These are phyloP conservation scores for Eudasyphora cyanicolor DNA, from an alignment of 2,888 invertebrate species.

Conservation along the genomic window DNA sequence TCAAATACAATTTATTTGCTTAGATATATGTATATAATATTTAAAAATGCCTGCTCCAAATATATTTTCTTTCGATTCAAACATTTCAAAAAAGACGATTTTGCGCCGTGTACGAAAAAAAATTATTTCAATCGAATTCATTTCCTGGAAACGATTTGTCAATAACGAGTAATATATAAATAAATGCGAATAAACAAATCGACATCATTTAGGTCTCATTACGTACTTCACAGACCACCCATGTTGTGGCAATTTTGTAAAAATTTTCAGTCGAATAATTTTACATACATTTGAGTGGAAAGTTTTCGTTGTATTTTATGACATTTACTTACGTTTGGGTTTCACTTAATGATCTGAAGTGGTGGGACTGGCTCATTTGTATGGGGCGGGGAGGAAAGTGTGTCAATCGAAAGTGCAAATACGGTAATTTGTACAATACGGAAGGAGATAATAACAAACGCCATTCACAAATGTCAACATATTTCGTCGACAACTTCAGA, in stretches of 20 bases:
- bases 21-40: too few relatives aligned
- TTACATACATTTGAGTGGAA: slow-evolving; percentile 24
- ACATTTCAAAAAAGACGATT: too few relatives aligned
- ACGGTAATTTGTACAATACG: slow-evolving; percentile 54
- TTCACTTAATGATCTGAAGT: slow-evolving; percentile 38
- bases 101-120: too few relatives aligned
- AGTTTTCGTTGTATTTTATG: neutral
- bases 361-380: neutral
- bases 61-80: too few relatives aligned
- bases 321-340: neutral
- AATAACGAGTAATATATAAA: too few relatives aligned
- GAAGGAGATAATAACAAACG: slow-evolving; percentile 50
- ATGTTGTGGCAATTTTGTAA: neutral
- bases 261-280: slow-evolving; percentile 7
- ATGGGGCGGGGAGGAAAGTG: slow-evolving; percentile 26
- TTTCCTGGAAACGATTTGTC: too few relatives aligned
- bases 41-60: too few relatives aligned
- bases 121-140: too few relatives aligned
- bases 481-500: slow-evolving; percentile 32
- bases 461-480: slow-evolving; percentile 50
- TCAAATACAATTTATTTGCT: too few relatives aligned
- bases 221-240: neutral
- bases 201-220: neutral
- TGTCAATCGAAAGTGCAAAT: slow-evolving; percentile 58
- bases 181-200: too few relatives aligned